A percentile compares a stretch with the other conserved stretches of the same genome.
These are phyloP conservation scores for Ptiloglossa arizonensis DNA, from an alignment of 1,140 invertebrate genomes.

Conservation along the genomic window DNA sequence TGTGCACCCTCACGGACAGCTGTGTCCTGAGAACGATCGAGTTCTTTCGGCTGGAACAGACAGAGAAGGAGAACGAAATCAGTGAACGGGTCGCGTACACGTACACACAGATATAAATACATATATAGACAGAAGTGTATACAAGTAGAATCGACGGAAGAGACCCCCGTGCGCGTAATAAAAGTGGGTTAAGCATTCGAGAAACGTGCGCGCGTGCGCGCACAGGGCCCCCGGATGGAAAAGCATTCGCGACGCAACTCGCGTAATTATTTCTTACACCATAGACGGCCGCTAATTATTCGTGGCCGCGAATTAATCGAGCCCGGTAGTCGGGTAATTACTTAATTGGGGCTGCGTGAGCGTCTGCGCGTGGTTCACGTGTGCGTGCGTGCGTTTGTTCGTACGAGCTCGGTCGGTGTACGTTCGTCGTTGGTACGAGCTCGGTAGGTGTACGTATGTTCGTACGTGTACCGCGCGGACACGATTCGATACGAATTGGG, in stretches of 20 bases:
- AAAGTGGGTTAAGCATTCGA: slow-evolving; percentile 10
- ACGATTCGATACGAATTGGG: slow-evolving; percentile 69
- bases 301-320: slow-evolving; percentile 70
- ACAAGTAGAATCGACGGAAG: neutral
- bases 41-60: slow-evolving; percentile 95
- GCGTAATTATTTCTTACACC: slow-evolving; percentile 43
- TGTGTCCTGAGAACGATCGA: slow-evolving; percentile 97
- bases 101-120: too few species aligned
- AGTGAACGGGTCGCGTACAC: slow-evolving; percentile 12
- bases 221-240: neutral
- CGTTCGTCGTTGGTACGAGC: too few species aligned
- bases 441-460: too few species aligned
- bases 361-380: neutral
- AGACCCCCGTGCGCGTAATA: too few species aligned
- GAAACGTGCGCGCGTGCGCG: neutral
- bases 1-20: slow-evolving; percentile 97
- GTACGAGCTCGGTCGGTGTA: too few species aligned
- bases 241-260: slow-evolving; percentile 40
- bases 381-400: too few species aligned
- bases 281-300: slow-evolving; percentile 66
- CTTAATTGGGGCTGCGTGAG: slow-evolving; percentile 66
- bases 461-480: neutral
- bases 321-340: slow-evolving; percentile 66
- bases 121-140: too few species aligned
- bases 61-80: slow-evolving; percentile 76